These are phyloP conservation scores for Lepisosteus oculatus DNA, from an alignment of 2,113 vertebrate genomes.

Conservation along the genomic window DNA sequence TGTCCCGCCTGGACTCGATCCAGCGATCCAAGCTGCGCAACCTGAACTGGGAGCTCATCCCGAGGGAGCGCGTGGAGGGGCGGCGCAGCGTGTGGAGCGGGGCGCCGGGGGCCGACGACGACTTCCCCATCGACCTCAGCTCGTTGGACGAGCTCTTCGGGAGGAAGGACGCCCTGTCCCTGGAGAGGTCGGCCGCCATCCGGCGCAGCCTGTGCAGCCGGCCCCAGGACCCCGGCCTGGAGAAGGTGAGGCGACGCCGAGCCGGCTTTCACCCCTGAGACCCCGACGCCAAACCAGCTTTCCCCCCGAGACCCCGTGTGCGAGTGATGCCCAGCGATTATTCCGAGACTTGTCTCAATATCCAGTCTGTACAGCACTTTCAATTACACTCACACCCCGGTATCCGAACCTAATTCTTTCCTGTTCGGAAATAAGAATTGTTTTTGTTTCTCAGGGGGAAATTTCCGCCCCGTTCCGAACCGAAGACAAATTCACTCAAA, in stretches of 20 bases:
- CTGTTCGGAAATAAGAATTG: neutral
- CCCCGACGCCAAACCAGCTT: neutral
- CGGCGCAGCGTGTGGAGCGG: conserved; percentile 67
- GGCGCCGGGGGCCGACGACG: conserved; percentile 39
- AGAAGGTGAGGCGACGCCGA: conserved; percentile 50
- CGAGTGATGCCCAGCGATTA: neutral
- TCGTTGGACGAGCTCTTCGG: conserved; percentile 72
- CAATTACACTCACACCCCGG: too few relatives aligned
- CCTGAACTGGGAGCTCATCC: conserved; percentile 74
- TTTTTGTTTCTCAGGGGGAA: too few relatives aligned
- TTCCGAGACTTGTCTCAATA: neutral
- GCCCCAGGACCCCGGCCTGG: conserved; percentile 47
- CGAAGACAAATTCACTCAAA: too few relatives aligned
- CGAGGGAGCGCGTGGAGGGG: conserved; percentile 70
- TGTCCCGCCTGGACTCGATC: conserved; percentile 44
- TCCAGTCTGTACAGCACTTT: neutral
- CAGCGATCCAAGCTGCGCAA: conserved; percentile 61
- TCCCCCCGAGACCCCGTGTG: neutral
- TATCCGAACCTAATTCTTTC: too few relatives aligned
- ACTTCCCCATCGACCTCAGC: conserved; percentile 65
- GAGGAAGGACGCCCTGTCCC: conserved; percentile 54
- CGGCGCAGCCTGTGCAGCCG: conserved; percentile 48
- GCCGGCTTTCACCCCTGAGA: neutral
- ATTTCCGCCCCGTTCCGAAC: too few relatives aligned
- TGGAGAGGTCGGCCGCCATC: conserved; percentile 38